Base-by-base conservation (phyloP, 2,797 vertebrate genomes). In the Mycteria americana region DNA sequence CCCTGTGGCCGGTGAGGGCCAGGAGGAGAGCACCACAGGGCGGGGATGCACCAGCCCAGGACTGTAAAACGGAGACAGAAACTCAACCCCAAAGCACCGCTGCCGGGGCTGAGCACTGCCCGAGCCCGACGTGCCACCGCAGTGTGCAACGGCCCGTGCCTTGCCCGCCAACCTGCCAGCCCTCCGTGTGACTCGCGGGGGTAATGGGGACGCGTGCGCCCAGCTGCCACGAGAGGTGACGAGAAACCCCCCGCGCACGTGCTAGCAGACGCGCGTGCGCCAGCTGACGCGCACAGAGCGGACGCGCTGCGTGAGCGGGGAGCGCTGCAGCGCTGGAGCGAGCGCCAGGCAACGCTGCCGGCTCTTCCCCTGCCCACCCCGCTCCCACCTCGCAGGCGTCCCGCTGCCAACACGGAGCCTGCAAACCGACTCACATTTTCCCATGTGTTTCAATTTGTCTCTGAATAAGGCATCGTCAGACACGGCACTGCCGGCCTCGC, bases 391-490 rank as follows among this genome's bases (percentile, higher is more conserved):
- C 10, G 4, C 18, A 6, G 78, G 13, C 11, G 9, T 39, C 43
- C 43, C 5, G 2, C 62, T 57, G 43, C 62, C 74, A 10, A 9
- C 37, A 3, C 1, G 0, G 54, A 73, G 13, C 24, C 39, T 43
- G n/a, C 67, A 13, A 33, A 31, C 3, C 13, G 1, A 98, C 99
- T 99, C 98, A 99, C 99, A 99, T 98, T 99, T 99, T 10, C 99
- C 99, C 99, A 99, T 99, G 98, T 99, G 99, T 96, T 99, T 99
- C 95, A 99, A 97, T 97, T 99, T 99, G 98, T 99, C 99, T 98
- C 99, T 98, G 98, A 99, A 99, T 97, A 99, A 98, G 97, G 99
- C 99, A 68, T 99, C 99, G 63, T 99, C 99, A 45, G 99, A 99
- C 93, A 98, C 98, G 4, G 98, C 93, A 13, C 98, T 89, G 88